Evolutionary conservation across 2,888 invertebrate genomes (phyloP), one percentile per base, ranked within the genome.

Genomic region (Macrosoma leucophasiata): DNA sequence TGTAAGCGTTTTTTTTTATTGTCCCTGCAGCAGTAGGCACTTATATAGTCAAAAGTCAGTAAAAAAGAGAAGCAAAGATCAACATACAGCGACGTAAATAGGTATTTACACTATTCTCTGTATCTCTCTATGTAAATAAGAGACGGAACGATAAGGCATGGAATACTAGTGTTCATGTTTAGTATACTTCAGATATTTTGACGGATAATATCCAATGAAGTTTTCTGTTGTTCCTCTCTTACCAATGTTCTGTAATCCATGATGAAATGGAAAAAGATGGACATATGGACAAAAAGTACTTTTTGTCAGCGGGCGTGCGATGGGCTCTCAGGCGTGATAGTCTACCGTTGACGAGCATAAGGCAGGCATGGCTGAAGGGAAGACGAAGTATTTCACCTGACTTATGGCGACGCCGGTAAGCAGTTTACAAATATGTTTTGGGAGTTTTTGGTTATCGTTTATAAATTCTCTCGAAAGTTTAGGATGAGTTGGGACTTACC

Each of bases 241-340:
- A n/a, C n/a, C n/a, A n/a, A n/a, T n/a, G n/a, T n/a, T n/a, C n/a
- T n/a, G n/a, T n/a, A n/a, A n/a, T n/a, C n/a, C n/a, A n/a, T n/a
- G n/a, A n/a, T n/a, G n/a, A n/a, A 18, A 8, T 18, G 5, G 5
- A 18, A 6, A 8, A 18, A 18, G 18, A 18, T 18, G 18, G 8
- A 18, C 18, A 18, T 6, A 18, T 18, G 18, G 18, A 18, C 5
- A 22, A 11, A 10, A 33, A 13, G 13, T 8, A 7, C 17, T 14
- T 19, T 12, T 6, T 17, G 32, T 36, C 32, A 15, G 32, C 29
- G n/a, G n/a, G n/a, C n/a, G 18, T 46, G 14, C 40, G 43, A 19
- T 78, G 73, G 68, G 52, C 66, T 7, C 42, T 77, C n/a, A 54
- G 81, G 24, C 57, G 81, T 17, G 82, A 82, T 17, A 82, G 81